These are phyloP conservation scores for Polyommatus icarus DNA, from an alignment of 2,888 invertebrate species.

Conservation along the genomic window DNA sequence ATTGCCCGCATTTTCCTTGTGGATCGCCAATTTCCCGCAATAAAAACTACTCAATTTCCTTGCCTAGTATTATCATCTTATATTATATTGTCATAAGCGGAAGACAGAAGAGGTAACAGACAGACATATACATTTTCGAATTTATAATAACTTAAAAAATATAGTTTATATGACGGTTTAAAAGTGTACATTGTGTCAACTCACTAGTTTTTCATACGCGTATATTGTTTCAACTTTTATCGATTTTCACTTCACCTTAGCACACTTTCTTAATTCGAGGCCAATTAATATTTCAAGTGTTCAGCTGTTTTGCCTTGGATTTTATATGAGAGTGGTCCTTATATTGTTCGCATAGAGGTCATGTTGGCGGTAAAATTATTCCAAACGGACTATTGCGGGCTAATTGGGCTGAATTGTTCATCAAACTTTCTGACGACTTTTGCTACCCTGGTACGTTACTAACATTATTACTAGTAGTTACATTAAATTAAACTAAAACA, in stretches of 20 bases:
- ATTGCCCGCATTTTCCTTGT: not conserved
- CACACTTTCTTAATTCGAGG: constrained; percentile 15
- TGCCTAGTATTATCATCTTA: not conserved
- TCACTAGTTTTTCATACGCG: not conserved
- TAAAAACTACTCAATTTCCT: not conserved
- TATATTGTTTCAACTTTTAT: not conserved
- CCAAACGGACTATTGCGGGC: not conserved
- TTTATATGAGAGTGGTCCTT: not conserved
- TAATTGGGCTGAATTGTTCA: not conserved
- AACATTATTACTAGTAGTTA: too few species aligned
- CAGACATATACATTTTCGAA: too few species aligned
- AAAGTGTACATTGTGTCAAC: not conserved
- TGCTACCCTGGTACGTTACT: not conserved
- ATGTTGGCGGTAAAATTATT: not conserved
- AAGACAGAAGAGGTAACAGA: too few species aligned
- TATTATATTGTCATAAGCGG: too few species aligned
- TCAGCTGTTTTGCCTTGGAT: not conserved
- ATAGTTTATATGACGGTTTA: too few species aligned
- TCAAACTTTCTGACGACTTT: constrained; percentile 6
- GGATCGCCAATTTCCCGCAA: not conserved
- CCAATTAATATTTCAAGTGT: constrained; percentile 21
- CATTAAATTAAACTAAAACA: too few species aligned
- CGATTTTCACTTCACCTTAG: not conserved
- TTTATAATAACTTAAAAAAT: too few species aligned
- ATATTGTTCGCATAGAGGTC: not conserved